Base-by-base conservation (phyloP, 2,888 invertebrate genomes). In the Cerceris ruficornis region DNA sequence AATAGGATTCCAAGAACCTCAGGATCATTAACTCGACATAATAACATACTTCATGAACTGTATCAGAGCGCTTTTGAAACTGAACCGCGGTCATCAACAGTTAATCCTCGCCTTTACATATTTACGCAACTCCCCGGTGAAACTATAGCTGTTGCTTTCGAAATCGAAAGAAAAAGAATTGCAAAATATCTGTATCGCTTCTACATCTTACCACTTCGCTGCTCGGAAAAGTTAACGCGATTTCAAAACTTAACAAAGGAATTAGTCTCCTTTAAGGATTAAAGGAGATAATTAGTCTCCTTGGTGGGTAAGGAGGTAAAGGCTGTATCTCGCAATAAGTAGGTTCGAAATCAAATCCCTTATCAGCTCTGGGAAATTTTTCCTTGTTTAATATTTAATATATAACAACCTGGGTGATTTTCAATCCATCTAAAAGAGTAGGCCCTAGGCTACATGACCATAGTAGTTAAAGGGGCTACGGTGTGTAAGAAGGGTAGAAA, bases 111-210 rank as follows among this genome's bases (percentile, higher is more conserved):
- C 28, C 42, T 69, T 58, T 52, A 28, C 64, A 69, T 43, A 69
- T 75, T 74, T 55, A 17, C 70, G 61, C 55, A 75, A 75, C 13
- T 17, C 2, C n/a, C 42, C 50, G 50, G 62, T 49, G 52, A 62
- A 62, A 62, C 39, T 54, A 43, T 55, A 42, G 15, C 15, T 13
- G 41, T 14, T 7, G 46, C 54, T 71, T 46, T 66, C 1, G 60
- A 55, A 52, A 28, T 9, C 46, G 15, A 70, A 28, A 41, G 50
- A 15, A 46, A 64, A 61, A 67, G 1, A 57, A 6, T 75, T 66
- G 55, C 52, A 66, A 61, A 50, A 71, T 57, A 66, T 28, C 15
- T 14, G 7, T 60, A 61, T 49, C 59, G 17, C 5, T n/a, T 39
- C 4, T n/a, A 14, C 43, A 58, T 62, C 66, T 58, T 75, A 71